Evolutionary conservation across 2,888 invertebrate species (phyloP).

Genomic region (Pseudococcus longispinus): DNA sequence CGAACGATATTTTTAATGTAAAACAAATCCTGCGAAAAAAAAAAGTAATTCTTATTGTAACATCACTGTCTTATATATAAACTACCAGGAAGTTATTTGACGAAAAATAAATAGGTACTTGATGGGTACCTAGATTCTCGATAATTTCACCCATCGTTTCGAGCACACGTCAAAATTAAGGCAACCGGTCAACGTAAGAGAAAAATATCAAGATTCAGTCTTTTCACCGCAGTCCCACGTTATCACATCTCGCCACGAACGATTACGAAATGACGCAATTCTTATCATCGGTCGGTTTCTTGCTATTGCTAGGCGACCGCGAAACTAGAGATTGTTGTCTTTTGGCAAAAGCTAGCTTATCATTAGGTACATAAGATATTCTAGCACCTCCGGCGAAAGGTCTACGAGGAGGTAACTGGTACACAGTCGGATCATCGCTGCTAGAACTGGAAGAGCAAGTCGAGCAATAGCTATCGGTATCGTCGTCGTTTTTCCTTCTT

Average conservation of each 20-base stretch:
- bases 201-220: slow-evolving; percentile 31
- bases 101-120: too few species aligned
- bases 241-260: neutral
- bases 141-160: neutral
- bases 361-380: slow-evolving; percentile 92
- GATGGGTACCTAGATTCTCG: neutral
- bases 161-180: neutral
- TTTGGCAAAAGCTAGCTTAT: slow-evolving; percentile 80
- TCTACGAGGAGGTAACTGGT: slow-evolving; percentile 81
- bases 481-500: slow-evolving; percentile 65
- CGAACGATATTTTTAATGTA: neutral
- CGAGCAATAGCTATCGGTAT: slow-evolving; percentile 83
- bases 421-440: slow-evolving; percentile 85
- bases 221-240: slow-evolving; percentile 14
- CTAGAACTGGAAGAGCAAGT: slow-evolving; percentile 79
- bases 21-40: neutral
- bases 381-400: slow-evolving; percentile 88
- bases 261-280: slow-evolving; percentile 59
- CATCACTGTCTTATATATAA: neutral
- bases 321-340: slow-evolving; percentile 51
- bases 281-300: slow-evolving; percentile 59
- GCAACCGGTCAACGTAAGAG: neutral
- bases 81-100: neutral
- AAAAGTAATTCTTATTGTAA: neutral
- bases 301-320: slow-evolving; percentile 58